Base-by-base conservation (phyloP, 2,888 invertebrate species). In the Orthosia cruda region DNA sequence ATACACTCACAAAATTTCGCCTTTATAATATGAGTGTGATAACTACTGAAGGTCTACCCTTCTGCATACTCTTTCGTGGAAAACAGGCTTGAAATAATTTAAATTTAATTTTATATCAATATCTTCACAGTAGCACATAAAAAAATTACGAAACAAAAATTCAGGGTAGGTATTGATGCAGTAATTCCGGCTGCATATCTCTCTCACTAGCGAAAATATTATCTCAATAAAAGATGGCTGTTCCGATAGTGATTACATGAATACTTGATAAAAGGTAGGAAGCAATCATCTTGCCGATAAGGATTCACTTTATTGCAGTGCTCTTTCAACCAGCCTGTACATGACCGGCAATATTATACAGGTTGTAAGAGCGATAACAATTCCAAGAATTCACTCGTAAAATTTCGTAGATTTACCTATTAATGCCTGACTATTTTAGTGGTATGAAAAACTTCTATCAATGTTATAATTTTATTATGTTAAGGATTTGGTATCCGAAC, bases 181-280 rank as follows among this genome's bases (percentile, higher is more conserved):
- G 23, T 13, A 66, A 13, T 77, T 45, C 52, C 66, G 20, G 12
- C 58, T 58, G 69, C 3, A 32, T 57, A 62, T 68, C 12, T 66
- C 52, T 40, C 13, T 40, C 59, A 54, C 9, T 12, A 23, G 18
- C 47, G 20, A 64, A 79, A 83, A 70, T 59, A 26, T 77, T 11
- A n/a, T 64, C 13, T n/a, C 55, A 52, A 26, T 66, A 67, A 79
- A 71, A 83, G 54, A 79, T 80, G 23, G 9, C 3, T 23, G 47
- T 47, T 40, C n/a, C 54, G 26, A 64, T 71, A 59, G 13, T 78
- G 59, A 67, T 72, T 64, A 72, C 80, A 72, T 80, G 57, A 79
- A 65, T 79, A 71, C 20, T 70, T 79, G 32, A 83, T 83, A 50
- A 16, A 70, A 61, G 23, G 26, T n/a, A 57, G 58, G 16, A 68